These are phyloP conservation scores for Aphelinus atriplicis DNA, from an alignment of 1,140 invertebrate genomes.

Conservation along the genomic window DNA sequence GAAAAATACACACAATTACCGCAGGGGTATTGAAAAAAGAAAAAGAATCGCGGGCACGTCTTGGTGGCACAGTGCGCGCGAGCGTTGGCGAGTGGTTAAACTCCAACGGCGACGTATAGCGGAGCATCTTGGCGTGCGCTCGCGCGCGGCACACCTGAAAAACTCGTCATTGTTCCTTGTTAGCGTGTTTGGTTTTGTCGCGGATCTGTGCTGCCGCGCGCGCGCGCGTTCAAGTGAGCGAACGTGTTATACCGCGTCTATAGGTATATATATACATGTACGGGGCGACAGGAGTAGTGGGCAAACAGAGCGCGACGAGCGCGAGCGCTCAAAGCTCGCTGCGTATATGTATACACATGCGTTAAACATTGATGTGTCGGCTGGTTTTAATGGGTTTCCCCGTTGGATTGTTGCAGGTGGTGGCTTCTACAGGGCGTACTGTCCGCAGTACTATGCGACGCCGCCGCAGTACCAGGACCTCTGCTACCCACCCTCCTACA, in stretches of 20 bases:
- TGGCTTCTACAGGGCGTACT: constrained; percentile 64
- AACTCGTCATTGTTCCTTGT: background rate
- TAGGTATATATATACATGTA: no score
- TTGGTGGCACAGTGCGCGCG: no score
- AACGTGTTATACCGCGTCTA: background rate
- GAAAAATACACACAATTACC: no score
- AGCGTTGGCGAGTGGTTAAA: no score
- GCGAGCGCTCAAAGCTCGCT: background rate
- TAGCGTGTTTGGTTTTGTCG: background rate
- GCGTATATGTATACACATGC: constrained; percentile 31
- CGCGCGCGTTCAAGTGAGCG: no score
- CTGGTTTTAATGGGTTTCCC: constrained; percentile 33
- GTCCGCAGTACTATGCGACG: constrained; percentile 64
- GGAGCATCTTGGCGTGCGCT: no score
- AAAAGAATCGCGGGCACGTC: no score
- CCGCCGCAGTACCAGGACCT: constrained; percentile 70
- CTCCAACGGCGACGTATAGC: no score
- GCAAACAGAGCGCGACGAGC: constrained; percentile 11
- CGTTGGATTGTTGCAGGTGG: constrained; percentile 54
- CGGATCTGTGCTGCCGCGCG: no score
- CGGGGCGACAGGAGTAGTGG: background rate
- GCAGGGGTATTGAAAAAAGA: no score
- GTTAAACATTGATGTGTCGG: constrained; percentile 21
- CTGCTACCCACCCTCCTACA: constrained; percentile 71
- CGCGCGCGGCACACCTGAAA: no score